A percentile compares a stretch with the other conserved stretches of the same genome.
phyloP scores from a whole-genome alignment of 1,140 invertebrate species.

The Saccostrea echinata region DNA sequence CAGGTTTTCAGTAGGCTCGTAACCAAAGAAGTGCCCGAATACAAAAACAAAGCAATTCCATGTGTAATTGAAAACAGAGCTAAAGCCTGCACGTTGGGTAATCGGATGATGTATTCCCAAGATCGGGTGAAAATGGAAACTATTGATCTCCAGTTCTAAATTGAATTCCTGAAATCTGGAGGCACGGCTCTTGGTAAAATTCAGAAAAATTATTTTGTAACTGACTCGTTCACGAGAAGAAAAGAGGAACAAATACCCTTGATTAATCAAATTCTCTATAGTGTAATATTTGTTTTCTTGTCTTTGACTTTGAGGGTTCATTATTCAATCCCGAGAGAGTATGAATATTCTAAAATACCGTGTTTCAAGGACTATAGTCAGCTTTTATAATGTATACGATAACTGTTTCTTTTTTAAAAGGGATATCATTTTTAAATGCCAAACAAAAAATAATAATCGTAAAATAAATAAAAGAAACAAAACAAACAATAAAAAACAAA shows the following conservation, averaged over 20 bases:
- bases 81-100: not conserved
- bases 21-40: conserved; percentile 1
- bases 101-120: conserved; percentile 22
- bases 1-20: not conserved
- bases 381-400: too few relatives aligned
- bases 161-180: conserved; percentile 25
- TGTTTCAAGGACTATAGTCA: too few relatives aligned
- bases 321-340: not conserved
- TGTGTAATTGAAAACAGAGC: conserved; percentile 14
- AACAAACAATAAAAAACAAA: too few relatives aligned
- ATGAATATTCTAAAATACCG: not conserved
- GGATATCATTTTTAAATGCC: too few relatives aligned
- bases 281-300: not conserved
- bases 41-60: not conserved
- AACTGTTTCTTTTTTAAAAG: too few relatives aligned
- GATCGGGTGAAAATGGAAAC: conserved; percentile 18
- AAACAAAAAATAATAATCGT: too few relatives aligned
- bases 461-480: too few relatives aligned
- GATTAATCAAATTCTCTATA: not conserved
- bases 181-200: not conserved
- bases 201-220: not conserved
- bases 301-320: not conserved
- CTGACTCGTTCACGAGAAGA: not conserved
- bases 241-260: not conserved
- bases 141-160: conserved; percentile 12